Percentiles rank a stretch among this genome's conserved stretches.
These are phyloP conservation scores for Aethina tumida DNA, from an alignment of 1,140 invertebrate species.

Conservation along the genomic window DNA sequence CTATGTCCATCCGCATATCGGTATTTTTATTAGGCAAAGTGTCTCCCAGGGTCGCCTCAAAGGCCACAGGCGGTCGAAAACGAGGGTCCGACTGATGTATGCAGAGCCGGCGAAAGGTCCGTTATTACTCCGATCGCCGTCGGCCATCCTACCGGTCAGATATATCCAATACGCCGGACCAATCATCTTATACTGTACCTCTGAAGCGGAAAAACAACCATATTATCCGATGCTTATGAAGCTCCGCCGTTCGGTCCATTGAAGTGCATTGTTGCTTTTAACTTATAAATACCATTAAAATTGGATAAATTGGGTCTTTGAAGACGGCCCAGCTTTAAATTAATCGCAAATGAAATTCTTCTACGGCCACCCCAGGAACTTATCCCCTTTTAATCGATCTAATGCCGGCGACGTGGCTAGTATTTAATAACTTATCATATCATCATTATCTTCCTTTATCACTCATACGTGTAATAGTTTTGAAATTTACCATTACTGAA, in stretches of 20 bases:
- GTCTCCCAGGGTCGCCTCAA: conserved; percentile 26
- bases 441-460: too few relatives aligned
- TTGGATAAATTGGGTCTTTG: conserved; percentile 14
- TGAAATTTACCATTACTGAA: too few relatives aligned
- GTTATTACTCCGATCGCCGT: conserved; percentile 21
- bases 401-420: too few relatives aligned
- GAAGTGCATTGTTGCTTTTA: conserved; percentile 27
- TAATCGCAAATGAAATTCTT: conserved; percentile 27
- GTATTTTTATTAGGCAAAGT: conserved; percentile 33
- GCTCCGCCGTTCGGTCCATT: conserved; percentile 18
- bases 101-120: conserved; percentile 18
- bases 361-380: too few relatives aligned
- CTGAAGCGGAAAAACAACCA: conserved; percentile 19
- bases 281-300: conserved; percentile 25
- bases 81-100: conserved; percentile 23
- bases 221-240: conserved; percentile 20
- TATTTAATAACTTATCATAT: too few relatives aligned
- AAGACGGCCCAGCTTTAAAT: conserved; percentile 19
- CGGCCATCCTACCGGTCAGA: conserved; percentile 9
- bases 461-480: too few relatives aligned
- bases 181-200: conserved; percentile 17
- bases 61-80: conserved; percentile 23
- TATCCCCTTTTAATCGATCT: too few relatives aligned
- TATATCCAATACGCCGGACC: conserved; percentile 16
- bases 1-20: conserved; percentile 30